Conservation (phyloP, 1,140 invertebrate species). For the Ruditapes philippinarum region DNA sequence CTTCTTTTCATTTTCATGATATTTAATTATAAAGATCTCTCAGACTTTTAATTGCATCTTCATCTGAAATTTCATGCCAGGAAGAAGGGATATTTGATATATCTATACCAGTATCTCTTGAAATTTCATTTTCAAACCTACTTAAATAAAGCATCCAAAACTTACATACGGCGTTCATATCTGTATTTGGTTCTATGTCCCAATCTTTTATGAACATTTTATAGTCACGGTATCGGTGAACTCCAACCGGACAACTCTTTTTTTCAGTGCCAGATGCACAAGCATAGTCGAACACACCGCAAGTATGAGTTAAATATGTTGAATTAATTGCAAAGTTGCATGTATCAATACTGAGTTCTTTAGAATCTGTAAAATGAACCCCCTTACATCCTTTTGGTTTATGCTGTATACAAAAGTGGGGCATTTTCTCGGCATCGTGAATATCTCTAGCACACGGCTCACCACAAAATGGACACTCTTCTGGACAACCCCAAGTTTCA, state of each 20-base stretch:
- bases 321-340: background rate
- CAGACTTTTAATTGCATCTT: background rate
- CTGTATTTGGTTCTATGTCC: background rate
- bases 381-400: too few species aligned
- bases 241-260: background rate
- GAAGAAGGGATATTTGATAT: background rate
- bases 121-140: background rate
- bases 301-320: background rate
- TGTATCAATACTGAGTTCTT: background rate
- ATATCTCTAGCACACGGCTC: too few species aligned
- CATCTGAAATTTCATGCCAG: background rate
- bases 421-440: background rate
- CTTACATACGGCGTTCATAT: background rate
- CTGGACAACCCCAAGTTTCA: background rate
- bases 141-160: background rate
- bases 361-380: too few species aligned
- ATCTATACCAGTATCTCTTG: background rate
- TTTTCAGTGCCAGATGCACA: background rate
- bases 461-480: background rate
- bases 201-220: background rate
- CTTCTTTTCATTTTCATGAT: too few species aligned
- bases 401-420: background rate
- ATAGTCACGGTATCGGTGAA: background rate
- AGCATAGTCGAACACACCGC: background rate
- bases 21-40: too few species aligned